Evolutionary conservation across 1,140 invertebrate species (phyloP), one percentile per base, ranked within the genome.

Genomic region (Trissolcus basalis): DNA sequence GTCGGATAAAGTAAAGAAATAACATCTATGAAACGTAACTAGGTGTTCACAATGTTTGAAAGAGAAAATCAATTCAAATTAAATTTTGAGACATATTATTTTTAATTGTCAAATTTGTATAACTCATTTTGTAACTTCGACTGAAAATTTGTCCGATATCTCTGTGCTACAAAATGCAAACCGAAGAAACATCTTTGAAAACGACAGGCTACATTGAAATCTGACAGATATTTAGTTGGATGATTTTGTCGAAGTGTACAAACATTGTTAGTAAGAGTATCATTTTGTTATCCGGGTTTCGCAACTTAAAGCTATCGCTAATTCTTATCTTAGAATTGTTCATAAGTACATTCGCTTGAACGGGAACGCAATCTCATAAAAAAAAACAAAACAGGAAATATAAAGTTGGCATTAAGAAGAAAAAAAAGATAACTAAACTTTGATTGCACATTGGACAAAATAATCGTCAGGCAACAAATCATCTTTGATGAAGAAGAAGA

Each of bases 291-390:
- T 35, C 41, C 15, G 48, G 41, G 33, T 39, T 39, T 61, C 27
- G 15, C 44, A 58, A 68, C 54, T 59, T 68, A 68, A 68, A 47
- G 1, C 54, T 68, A 11, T n/a, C 43, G 43, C 43, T n/a, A 43
- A 44, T 44, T 39, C 36, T 39, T 39, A 39, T 11, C n/a, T 39
- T 39, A 10, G 9, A 39, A 39, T 39, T 39, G 36, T 39, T 39
- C 36, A 9, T n/a, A 11, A 11, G 36, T 11, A 10, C n/a, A n/a
- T 64, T 32, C 49, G 47, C 47, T 64, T n/a, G 47, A 48, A 15
- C 16, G 9, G 55, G 6, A 10, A 33, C 55, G 27, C 44, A 33
- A 49, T 55, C 36, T 39, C 9, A 39, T 11, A 3, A 11, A 11
- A 39, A 9, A 39, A 39, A n/a, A 39, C 1, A 10, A 39, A 39